Conservation (phyloP, 2,113 vertebrate genomes). For the Chaetodon trifascialis region DNA sequence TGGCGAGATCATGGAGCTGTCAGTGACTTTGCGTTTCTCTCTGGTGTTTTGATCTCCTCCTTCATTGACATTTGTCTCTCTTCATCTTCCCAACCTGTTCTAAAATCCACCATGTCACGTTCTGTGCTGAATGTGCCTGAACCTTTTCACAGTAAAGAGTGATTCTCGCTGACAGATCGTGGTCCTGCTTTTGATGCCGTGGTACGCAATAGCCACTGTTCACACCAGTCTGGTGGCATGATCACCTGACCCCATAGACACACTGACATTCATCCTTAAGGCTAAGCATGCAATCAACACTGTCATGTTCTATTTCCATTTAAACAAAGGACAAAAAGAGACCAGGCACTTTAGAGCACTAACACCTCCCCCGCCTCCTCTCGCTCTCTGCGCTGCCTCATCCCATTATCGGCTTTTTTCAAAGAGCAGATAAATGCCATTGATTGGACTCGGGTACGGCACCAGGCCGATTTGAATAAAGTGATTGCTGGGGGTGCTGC, state of each 20-base stretch:
- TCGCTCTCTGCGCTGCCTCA: constrained; percentile 64
- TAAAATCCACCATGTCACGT: constrained; percentile 2
- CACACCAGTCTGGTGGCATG: not conserved
- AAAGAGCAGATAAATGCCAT: constrained; percentile 83
- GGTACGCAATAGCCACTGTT: not conserved
- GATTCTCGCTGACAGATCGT: constrained; percentile 31
- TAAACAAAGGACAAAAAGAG: constrained; percentile 70
- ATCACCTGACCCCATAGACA: constrained; percentile 46
- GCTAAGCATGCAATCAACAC: constrained; percentile 67
- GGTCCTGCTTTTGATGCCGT: constrained; percentile 23
- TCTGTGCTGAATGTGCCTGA: constrained; percentile 3
- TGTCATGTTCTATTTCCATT: constrained; percentile 73
- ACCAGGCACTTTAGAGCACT: constrained; percentile 62
- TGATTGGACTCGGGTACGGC: constrained; percentile 75
- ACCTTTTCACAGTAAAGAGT: constrained; percentile 20
- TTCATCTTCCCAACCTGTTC: constrained; percentile 38
- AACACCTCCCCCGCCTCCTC: constrained; percentile 57
- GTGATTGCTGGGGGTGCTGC: constrained; percentile 67
- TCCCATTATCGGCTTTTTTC: constrained; percentile 81
- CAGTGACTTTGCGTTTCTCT: constrained; percentile 57
- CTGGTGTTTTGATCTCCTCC: constrained; percentile 35
- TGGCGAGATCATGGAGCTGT: constrained; percentile 59
- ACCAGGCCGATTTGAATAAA: constrained; percentile 74
- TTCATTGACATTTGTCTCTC: constrained; percentile 35
- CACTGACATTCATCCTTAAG: constrained; percentile 50